A percentile compares a stretch with the other conserved stretches of the same genome.
Evolutionary conservation across 2,797 vertebrate species (phyloP).

Genomic region (Pangasius macronema): DNA sequence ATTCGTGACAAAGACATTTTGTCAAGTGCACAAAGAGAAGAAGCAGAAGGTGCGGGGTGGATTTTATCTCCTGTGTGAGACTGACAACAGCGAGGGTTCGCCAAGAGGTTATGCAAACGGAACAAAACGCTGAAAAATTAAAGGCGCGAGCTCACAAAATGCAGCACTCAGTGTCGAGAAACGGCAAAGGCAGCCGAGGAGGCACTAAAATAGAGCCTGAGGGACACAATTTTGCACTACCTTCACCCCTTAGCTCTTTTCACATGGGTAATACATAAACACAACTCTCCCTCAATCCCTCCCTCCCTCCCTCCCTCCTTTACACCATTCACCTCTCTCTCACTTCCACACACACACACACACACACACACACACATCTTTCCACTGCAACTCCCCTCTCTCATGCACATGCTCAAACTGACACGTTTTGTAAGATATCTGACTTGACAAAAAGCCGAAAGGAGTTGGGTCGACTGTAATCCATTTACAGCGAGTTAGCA

Average conservation of each 20-base stretch:
- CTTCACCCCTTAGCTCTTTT: not conserved
- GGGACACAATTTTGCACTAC: constrained; percentile 30
- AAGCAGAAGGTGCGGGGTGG: constrained; percentile 44
- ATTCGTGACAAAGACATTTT: constrained; percentile 60
- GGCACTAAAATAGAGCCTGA: constrained; percentile 49
- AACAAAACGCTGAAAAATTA: constrained; percentile 71
- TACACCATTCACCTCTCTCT: not conserved
- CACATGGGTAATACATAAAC: constrained; percentile 20
- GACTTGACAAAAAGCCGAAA: constrained; percentile 44
- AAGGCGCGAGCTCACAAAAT: constrained; percentile 69
- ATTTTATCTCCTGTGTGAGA: constrained; percentile 41
- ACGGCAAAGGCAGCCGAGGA: constrained; percentile 61
- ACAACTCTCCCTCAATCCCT: not conserved
- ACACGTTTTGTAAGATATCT: constrained; percentile 35
- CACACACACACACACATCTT: not conserved
- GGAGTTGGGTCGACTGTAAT: constrained; percentile 36
- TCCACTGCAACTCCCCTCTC: constrained; percentile 12
- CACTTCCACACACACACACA: constrained; percentile 26
- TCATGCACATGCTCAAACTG: constrained; percentile 57
- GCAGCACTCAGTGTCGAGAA: constrained; percentile 59
- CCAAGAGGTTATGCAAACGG: constrained; percentile 83
- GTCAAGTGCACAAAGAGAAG: constrained; percentile 32
- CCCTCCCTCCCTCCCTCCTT: not conserved
- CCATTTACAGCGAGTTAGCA: constrained; percentile 65
- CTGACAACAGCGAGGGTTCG: constrained; percentile 71